Conservation (phyloP, 2,797 vertebrate species). For the Rhinella marina region DNA sequence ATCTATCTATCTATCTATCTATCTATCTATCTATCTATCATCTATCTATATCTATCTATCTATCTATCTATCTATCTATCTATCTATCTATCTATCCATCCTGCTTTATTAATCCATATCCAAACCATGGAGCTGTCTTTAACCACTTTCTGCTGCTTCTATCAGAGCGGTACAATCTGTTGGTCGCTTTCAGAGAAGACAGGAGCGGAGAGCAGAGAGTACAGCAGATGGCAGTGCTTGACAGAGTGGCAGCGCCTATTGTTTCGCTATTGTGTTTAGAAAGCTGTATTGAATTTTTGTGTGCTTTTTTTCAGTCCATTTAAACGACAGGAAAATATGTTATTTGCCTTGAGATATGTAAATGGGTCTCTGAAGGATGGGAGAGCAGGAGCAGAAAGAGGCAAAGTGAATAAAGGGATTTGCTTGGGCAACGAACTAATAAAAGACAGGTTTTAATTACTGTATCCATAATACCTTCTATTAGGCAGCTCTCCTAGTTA, state of each 20-base stretch:
- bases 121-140: neutral
- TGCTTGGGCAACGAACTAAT: conserved; percentile 3
- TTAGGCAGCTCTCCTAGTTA: conserved; percentile 13
- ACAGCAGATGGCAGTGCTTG: conserved; percentile 45
- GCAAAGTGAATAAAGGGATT: conserved; percentile 5
- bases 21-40: neutral
- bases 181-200: neutral
- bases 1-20: neutral
- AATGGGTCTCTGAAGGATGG: neutral
- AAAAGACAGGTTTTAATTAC: conserved; percentile 34
- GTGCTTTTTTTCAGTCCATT: conserved; percentile 7
- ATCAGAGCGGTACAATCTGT: neutral
- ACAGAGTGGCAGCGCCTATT: conserved; percentile 11
- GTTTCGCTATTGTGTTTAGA: conserved; percentile 1
- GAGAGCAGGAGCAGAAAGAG: neutral
- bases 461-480: conserved; percentile 27
- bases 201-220: neutral
- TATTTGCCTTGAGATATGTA: conserved; percentile 17
- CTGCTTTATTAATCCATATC: neutral
- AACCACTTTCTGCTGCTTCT: neutral
- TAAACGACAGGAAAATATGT: conserved; percentile 18
- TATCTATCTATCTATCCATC: neutral
- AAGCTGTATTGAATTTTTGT: conserved; percentile 4
- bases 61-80: neutral
- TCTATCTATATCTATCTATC: neutral